Evolutionary conservation across 2,797 vertebrate genomes (phyloP).

Genomic region (Malacoctenus gilli): DNA sequence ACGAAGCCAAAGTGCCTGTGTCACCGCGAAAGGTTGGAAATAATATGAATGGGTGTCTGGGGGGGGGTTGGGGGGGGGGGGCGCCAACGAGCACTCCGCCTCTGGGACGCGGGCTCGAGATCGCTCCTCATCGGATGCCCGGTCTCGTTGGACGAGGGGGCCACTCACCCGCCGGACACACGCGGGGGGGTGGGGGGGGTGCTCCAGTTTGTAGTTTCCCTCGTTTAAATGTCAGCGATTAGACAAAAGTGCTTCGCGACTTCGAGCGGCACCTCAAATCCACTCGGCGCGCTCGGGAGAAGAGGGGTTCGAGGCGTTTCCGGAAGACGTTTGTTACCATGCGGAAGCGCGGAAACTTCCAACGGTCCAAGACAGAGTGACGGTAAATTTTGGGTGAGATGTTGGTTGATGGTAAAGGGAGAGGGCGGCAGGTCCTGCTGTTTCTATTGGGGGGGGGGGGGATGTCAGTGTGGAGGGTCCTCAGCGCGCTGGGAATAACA

Average conservation of each 20-base stretch:
- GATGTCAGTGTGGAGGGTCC: too few species aligned
- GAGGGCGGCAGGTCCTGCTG: too few species aligned
- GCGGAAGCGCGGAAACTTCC: slow-evolving; percentile 47
- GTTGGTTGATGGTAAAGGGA: too few species aligned
- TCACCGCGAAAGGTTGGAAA: not conserved
- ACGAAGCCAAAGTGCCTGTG: slow-evolving; percentile 34
- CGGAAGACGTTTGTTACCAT: slow-evolving; percentile 61
- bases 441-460: too few species aligned
- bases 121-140: slow-evolving; percentile 32
- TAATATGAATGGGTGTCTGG: too few species aligned
- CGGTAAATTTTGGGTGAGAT: too few species aligned
- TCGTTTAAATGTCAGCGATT: slow-evolving; percentile 72
- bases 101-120: slow-evolving; percentile 25
- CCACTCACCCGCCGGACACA: slow-evolving; percentile 40
- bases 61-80: too few species aligned
- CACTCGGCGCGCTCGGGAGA: slow-evolving; percentile 50
- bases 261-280: slow-evolving; percentile 59
- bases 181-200: too few species aligned
- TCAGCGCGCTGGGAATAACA: too few species aligned
- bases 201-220: slow-evolving; percentile 53
- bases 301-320: slow-evolving; percentile 63
- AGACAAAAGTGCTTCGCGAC: slow-evolving; percentile 49
- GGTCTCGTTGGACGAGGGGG: not conserved
- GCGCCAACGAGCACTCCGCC: slow-evolving; percentile 25
- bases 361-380: too few species aligned